Percentiles rank a stretch among this genome's conserved stretches.
Evolutionary conservation across 2,113 vertebrate genomes (phyloP).

Genomic region (Pachypanchax playfairii): DNA sequence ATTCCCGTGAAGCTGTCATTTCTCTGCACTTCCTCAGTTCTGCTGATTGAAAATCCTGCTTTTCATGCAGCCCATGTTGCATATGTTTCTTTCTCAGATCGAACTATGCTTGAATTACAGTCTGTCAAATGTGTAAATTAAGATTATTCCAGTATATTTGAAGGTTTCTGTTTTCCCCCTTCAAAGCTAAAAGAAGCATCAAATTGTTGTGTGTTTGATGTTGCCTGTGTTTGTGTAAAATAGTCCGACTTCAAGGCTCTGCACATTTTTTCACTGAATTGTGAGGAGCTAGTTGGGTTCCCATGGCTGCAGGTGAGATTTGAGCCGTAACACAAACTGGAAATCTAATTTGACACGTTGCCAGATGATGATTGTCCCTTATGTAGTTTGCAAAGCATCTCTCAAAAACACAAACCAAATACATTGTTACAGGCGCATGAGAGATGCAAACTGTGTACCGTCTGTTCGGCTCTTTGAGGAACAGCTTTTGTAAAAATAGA

Average conservation of each 20-base stretch:
- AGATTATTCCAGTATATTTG: background rate
- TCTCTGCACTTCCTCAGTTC: too few species aligned
- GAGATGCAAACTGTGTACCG: constrained; percentile 32
- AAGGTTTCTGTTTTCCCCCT: background rate
- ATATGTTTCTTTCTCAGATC: background rate
- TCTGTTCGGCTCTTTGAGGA: constrained; percentile 44
- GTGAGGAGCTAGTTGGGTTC: background rate
- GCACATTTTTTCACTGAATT: constrained; percentile 2
- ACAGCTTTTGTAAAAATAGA: constrained; percentile 12
- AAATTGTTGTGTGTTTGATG: background rate
- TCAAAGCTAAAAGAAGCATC: background rate
- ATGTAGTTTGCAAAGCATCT: constrained; percentile 22
- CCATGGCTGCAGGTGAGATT: constrained; percentile 18
- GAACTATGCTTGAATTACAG: background rate
- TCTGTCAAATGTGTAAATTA: background rate
- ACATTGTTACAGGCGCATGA: constrained; percentile 41
- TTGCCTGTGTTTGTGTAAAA: constrained; percentile 14
- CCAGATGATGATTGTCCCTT: constrained; percentile 39
- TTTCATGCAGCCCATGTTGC: background rate
- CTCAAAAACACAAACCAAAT: constrained; percentile 44
- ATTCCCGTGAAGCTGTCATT: too few species aligned
- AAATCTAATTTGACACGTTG: constrained; percentile 33
- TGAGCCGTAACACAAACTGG: constrained; percentile 21
- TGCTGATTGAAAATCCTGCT: too few species aligned
- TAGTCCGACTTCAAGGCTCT: background rate